A percentile compares a stretch with the other conserved stretches of the same genome.
phyloP scores from a whole-genome alignment of 2,888 invertebrate species.

The Spisula subtruncata region DNA sequence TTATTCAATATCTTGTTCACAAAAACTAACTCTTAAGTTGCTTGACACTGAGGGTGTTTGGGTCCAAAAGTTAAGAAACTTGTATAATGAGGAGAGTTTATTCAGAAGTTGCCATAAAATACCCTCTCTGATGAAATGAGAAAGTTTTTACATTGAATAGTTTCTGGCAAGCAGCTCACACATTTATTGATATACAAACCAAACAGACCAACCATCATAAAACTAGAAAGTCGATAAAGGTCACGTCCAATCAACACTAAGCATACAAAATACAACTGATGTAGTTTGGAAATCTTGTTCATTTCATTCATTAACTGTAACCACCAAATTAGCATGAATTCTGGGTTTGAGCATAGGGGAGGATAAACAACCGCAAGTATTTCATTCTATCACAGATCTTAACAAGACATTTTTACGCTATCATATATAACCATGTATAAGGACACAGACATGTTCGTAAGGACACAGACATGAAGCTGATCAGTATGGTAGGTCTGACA shows the following conservation, averaged over 20 bases:
- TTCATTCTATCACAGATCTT: not conserved
- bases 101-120: too few species aligned
- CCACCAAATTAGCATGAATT: not conserved
- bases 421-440: not conserved
- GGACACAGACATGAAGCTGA: not conserved
- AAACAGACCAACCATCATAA: slow-evolving; percentile 1
- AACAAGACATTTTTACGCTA: not conserved
- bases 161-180: not conserved
- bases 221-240: not conserved
- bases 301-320: not conserved
- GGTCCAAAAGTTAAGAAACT: too few species aligned
- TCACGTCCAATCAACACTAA: not conserved
- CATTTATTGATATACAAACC: slow-evolving; percentile 6
- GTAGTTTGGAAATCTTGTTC: not conserved
- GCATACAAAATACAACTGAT: not conserved
- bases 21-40: too few species aligned
- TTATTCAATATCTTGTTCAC: too few species aligned
- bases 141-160: not conserved
- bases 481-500: not conserved
- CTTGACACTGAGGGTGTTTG: too few species aligned
- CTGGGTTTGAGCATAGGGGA: too few species aligned
- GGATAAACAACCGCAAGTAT: too few species aligned
- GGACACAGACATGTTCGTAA: too few species aligned
- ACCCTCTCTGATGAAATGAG: too few species aligned
- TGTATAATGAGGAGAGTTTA: too few species aligned